Evolutionary conservation across 2,113 vertebrate genomes (phyloP).

Genomic region (Clarias gariepinus): DNA sequence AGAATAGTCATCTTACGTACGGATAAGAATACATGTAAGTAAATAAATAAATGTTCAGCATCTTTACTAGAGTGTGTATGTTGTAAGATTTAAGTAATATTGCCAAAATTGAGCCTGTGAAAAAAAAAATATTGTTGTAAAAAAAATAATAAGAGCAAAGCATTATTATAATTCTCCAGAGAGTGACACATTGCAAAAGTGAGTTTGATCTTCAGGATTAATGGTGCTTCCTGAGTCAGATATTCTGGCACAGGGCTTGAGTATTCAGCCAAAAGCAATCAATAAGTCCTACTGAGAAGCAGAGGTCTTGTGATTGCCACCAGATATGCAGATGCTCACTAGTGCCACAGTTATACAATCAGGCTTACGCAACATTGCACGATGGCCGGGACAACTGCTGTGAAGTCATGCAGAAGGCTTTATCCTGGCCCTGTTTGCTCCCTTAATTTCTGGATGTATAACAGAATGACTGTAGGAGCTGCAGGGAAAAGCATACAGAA

Average conservation of each 20-base stretch:
- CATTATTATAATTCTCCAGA: conserved; percentile 6
- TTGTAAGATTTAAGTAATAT: neutral
- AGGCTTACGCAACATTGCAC: conserved; percentile 39
- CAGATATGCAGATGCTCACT: conserved; percentile 24
- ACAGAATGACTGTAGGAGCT: neutral
- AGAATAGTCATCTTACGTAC: neutral
- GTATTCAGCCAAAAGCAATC: conserved; percentile 42
- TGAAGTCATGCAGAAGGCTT: conserved; percentile 24
- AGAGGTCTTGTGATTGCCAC: conserved; percentile 25
- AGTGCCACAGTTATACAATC: conserved; percentile 44
- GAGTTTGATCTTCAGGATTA: conserved; percentile 19
- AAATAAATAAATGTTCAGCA: neutral
- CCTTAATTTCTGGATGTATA: neutral
- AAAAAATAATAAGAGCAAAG: neutral
- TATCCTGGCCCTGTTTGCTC: neutral
- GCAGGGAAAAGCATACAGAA: neutral
- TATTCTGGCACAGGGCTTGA: conserved; percentile 7
- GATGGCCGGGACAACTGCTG: conserved; percentile 28
- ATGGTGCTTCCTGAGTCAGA: neutral
- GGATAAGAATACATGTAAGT: neutral
- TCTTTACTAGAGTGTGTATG: neutral
- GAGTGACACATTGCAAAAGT: conserved; percentile 16
- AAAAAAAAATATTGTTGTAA: conserved; percentile 25
- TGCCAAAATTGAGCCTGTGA: conserved; percentile 5
- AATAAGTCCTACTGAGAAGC: conserved; percentile 52